phyloP scores from a whole-genome alignment of 2,888 invertebrate species.

The Athalia rosae region DNA sequence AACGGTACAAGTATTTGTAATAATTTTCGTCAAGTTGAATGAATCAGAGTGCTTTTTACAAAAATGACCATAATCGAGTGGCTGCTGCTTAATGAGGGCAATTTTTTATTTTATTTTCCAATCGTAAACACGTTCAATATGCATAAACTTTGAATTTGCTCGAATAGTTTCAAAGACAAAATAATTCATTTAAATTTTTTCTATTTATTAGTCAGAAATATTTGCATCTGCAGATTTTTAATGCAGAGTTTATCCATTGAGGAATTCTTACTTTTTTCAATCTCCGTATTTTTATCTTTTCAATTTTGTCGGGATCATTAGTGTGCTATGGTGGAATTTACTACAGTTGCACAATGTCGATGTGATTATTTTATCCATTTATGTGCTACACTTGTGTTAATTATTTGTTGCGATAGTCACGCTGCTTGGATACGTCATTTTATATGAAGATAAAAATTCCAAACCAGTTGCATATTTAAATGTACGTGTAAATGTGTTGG shows the following conservation, averaged over 20 bases:
- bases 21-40: slow-evolving; percentile 32
- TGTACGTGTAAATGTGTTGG: background rate
- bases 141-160: background rate
- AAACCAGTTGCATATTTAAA: slow-evolving; percentile 1
- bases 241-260: no score
- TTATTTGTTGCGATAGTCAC: slow-evolving; percentile 10
- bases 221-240: no score
- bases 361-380: background rate
- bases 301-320: background rate
- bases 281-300: background rate
- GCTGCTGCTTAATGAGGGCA: slow-evolving; percentile 9
- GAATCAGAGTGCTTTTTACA: slow-evolving; percentile 39
- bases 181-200: no score
- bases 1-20: slow-evolving; percentile 31
- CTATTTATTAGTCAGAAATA: no score
- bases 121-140: background rate
- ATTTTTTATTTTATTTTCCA: background rate
- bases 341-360: background rate
- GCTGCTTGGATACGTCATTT: background rate
- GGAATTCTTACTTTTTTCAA: background rate
- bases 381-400: slow-evolving; percentile 1
- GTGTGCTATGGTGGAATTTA: background rate
- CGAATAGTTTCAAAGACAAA: no score
- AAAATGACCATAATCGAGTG: slow-evolving; percentile 42
- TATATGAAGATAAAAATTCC: background rate